phyloP scores from a whole-genome alignment of 1,140 invertebrate genomes.

The Colletes gigas region DNA sequence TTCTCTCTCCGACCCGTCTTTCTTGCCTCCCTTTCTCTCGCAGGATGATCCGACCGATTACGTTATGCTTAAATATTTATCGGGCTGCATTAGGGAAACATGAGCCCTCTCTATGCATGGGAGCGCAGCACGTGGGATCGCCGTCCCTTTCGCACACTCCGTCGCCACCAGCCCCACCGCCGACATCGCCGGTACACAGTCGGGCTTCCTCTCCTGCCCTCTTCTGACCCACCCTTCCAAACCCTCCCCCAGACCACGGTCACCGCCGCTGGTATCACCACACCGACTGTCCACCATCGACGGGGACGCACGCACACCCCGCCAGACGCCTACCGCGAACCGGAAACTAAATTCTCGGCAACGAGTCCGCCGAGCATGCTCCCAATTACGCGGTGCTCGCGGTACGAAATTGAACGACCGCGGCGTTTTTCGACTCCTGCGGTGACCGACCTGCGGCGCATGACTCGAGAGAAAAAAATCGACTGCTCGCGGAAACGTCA shows the following conservation, averaged over 20 bases:
- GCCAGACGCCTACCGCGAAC: conserved; percentile 61
- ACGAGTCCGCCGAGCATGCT: conserved; percentile 74
- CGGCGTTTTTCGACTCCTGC: conserved; percentile 67
- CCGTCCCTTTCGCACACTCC: conserved; percentile 47
- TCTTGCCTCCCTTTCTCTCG: conserved; percentile 40
- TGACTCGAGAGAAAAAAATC: neutral
- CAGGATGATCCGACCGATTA: conserved; percentile 77
- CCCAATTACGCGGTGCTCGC: conserved; percentile 73
- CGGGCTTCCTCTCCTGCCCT: conserved; percentile 26
- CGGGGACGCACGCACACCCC: conserved; percentile 30
- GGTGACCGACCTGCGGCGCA: conserved; percentile 22
- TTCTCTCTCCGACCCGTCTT: conserved; percentile 21
- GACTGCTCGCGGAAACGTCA: neutral
- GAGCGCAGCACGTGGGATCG: conserved; percentile 76
- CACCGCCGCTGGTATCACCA: conserved; percentile 32
- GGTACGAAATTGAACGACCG: conserved; percentile 67
- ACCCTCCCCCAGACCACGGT: conserved; percentile 23
- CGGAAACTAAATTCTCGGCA: conserved; percentile 75
- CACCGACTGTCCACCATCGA: conserved; percentile 31
- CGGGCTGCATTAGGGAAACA: conserved; percentile 79
- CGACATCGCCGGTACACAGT: conserved; percentile 42
- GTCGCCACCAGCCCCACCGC: conserved; percentile 34
- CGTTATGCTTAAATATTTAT: conserved; percentile 81
- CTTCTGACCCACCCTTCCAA: neutral
- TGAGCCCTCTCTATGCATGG: conserved; percentile 80